These are phyloP conservation scores for Brachyhypopomus gauderio DNA, from an alignment of 2,113 vertebrate genomes.

Conservation along the genomic window DNA sequence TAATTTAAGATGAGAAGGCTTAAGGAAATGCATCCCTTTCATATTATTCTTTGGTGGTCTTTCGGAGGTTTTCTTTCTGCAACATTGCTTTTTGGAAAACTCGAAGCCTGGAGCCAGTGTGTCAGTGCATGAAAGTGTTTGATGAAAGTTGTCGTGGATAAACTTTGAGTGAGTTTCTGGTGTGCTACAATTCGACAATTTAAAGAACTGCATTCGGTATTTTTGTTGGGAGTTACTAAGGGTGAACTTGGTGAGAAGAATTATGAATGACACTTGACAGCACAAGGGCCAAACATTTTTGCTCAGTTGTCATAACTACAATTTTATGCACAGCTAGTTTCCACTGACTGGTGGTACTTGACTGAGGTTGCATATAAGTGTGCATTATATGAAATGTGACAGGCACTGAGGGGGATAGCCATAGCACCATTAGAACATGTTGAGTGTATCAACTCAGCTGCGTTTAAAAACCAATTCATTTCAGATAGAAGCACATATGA, in stretches of 20 bases:
- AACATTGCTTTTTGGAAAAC: background rate
- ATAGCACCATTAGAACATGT: slow-evolving; percentile 21
- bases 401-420: slow-evolving; percentile 30
- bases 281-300: slow-evolving; percentile 17
- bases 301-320: slow-evolving; percentile 33
- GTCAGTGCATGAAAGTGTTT: background rate
- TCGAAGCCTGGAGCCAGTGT: background rate
- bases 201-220: slow-evolving; percentile 17
- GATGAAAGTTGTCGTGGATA: slow-evolving; percentile 10
- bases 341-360: slow-evolving; percentile 40
- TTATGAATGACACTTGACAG: slow-evolving; percentile 42
- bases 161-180: slow-evolving; percentile 21
- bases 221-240: slow-evolving; percentile 9
- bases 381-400: slow-evolving; percentile 38
- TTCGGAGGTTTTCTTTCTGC: background rate
- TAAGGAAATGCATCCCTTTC: background rate
- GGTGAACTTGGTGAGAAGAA: slow-evolving; percentile 25
- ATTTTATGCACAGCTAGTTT: slow-evolving; percentile 48
- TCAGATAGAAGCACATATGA: background rate
- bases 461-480: slow-evolving; percentile 8
- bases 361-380: slow-evolving; percentile 35
- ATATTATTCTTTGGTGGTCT: background rate
- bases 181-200: slow-evolving; percentile 3
- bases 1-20: background rate
- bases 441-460: slow-evolving; percentile 30